These are phyloP conservation scores for Zonitis immaculata DNA, from an alignment of 2,888 invertebrate species.

Conservation along the genomic window DNA sequence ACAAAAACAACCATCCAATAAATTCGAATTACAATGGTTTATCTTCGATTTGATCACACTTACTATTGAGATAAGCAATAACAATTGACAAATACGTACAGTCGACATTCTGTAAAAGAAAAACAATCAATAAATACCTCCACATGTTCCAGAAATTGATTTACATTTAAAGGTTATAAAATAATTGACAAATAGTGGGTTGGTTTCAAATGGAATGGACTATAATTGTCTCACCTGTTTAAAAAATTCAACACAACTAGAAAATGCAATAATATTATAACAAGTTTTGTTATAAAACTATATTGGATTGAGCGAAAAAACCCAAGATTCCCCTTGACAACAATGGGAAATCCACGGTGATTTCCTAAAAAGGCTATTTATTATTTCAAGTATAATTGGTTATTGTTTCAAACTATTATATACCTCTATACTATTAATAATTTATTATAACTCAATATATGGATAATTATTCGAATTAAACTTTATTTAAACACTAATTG, in stretches of 20 bases:
- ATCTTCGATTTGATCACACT: conserved; percentile 19
- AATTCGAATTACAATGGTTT: conserved; percentile 33
- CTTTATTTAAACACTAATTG: not conserved
- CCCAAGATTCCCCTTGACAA: not conserved
- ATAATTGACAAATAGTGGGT: no score
- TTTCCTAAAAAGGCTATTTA: not conserved
- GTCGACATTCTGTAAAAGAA: no score
- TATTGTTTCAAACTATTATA: no score
- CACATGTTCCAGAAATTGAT: no score
- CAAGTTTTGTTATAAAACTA: no score
- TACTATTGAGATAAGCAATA: not conserved
- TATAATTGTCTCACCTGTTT: not conserved
- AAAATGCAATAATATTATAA: no score
- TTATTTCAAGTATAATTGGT: not conserved
- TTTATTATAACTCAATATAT: no score
- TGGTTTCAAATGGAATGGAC: no score
- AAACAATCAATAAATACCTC: no score
- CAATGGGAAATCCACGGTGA: not conserved
- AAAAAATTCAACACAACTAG: not conserved
- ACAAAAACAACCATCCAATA: conserved; percentile 53
- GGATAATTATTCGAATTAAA: no score
- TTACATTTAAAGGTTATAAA: no score
- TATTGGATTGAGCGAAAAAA: not conserved
- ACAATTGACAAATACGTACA: not conserved
- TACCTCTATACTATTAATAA: no score